Percentiles rank a stretch among this genome's conserved stretches.
Conservation (phyloP, 2,888 invertebrate species). For the Agrochola litura region DNA sequence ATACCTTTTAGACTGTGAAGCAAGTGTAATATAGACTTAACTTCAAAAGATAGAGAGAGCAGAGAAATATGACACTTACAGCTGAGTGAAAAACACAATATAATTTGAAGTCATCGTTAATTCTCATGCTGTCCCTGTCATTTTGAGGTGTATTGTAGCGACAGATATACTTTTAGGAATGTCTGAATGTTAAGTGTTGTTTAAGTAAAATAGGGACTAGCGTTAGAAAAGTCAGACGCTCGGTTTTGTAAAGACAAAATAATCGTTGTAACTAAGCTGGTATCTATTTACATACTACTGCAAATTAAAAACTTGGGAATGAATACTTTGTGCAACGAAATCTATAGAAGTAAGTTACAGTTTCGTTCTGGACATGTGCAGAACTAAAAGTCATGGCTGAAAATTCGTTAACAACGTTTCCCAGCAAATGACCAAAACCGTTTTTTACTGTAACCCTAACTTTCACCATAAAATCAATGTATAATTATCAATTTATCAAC, state of each 20-base stretch:
- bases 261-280: not conserved
- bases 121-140: not conserved
- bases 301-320: not conserved
- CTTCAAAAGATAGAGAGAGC: conserved; percentile 4
- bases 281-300: not conserved
- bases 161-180: conserved; percentile 1
- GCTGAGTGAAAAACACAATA: not conserved
- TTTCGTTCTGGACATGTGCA: too few species aligned
- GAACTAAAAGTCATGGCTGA: not conserved
- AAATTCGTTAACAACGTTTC: not conserved
- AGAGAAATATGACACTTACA: not conserved
- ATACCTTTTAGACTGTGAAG: not conserved
- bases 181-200: not conserved
- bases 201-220: not conserved
- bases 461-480: not conserved
- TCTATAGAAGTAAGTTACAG: not conserved
- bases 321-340: not conserved
- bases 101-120: not conserved
- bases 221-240: not conserved
- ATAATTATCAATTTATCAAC: not conserved
- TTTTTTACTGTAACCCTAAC: not conserved
- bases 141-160: not conserved
- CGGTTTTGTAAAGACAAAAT: not conserved
- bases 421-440: too few species aligned
- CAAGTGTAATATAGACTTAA: not conserved